Base-by-base conservation (phyloP, 1,140 invertebrate genomes). In the Elymnias hypermnestra region DNA sequence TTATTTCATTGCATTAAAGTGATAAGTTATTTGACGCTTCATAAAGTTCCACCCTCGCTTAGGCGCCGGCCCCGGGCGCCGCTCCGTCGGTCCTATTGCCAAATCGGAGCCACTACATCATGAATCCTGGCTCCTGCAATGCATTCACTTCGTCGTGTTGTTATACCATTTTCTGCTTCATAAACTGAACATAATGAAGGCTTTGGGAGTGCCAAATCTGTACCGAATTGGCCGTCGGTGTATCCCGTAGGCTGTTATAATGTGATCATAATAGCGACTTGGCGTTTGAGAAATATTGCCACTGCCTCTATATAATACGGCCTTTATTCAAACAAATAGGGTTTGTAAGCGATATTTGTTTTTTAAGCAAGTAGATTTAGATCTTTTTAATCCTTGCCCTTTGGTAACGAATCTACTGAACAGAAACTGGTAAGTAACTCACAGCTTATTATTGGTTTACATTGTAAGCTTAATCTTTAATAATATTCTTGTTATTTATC, bases 1-100 rank as follows among this genome's bases (percentile, higher is more conserved):
- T 79, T 71, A 68, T 72, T 73, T 72, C 70, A 74, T 76, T 76
- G 78, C 72, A 74, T 78, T 79, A 78, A 75, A 70, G 69, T 77
- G 75, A 72, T 78, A 71, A 76, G 69, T 79, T 73, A 79, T 83
- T 82, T 77, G 75, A 65, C 72, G 75, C 67, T 67, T 71, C 72
- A 77, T 77, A 75, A 75, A 77, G 63, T 58, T 61, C 60, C 56
- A 47, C 40, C 46, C 57, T 36, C 49, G 55, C n/a, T n/a, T n/a
- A n/a, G n/a, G n/a, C n/a, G n/a, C n/a, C 51, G 53, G 51, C 51
- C 52, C 38, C 59, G 59, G 67, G 57, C 65, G 69, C 67, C 63
- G 51, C 49, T 57, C 43, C 56, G 57, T 46, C 57, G 53, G 57
- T 47, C 39, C 28, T 51, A 41, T 42, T 74, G 77, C 77, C 77